Evolutionary conservation across 1,140 invertebrate species (phyloP).

Genomic region (Linepithema humile): DNA sequence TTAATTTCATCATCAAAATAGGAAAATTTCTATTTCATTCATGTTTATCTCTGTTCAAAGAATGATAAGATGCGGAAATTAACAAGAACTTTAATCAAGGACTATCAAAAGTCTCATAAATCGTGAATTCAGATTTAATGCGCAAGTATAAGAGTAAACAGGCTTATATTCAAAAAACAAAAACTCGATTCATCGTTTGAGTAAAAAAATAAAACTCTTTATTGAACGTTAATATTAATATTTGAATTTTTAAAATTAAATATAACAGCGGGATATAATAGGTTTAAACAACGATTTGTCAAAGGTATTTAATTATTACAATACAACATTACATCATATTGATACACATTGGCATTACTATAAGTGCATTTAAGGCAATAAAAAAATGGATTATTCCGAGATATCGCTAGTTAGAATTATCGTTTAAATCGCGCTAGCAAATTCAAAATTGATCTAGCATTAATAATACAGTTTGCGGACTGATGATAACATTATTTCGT

Average conservation of each 20-base stretch:
- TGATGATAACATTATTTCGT: conserved; percentile 40
- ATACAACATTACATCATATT: no score
- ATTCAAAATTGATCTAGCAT: conserved; percentile 33
- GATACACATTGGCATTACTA: neutral
- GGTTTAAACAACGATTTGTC: no score
- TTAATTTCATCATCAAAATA: neutral
- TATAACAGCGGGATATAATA: neutral
- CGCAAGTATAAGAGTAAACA: neutral
- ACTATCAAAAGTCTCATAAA: neutral
- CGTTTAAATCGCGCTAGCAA: conserved; percentile 2
- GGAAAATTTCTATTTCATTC: neutral
- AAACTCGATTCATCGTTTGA: neutral
- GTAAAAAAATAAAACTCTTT: neutral
- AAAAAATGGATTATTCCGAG: neutral
- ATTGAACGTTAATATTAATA: no score
- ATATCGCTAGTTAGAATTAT: neutral
- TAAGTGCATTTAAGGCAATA: neutral
- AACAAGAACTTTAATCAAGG: neutral
- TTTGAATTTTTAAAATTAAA: neutral
- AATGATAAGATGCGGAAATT: conserved; percentile 1
- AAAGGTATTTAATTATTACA: no score
- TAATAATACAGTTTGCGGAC: conserved; percentile 13
- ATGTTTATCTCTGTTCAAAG: neutral
- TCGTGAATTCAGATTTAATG: conserved; percentile 5
- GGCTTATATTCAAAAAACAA: neutral